Base-by-base conservation (phyloP, 1,140 invertebrate genomes). In the Lasioglossum albipes region DNA sequence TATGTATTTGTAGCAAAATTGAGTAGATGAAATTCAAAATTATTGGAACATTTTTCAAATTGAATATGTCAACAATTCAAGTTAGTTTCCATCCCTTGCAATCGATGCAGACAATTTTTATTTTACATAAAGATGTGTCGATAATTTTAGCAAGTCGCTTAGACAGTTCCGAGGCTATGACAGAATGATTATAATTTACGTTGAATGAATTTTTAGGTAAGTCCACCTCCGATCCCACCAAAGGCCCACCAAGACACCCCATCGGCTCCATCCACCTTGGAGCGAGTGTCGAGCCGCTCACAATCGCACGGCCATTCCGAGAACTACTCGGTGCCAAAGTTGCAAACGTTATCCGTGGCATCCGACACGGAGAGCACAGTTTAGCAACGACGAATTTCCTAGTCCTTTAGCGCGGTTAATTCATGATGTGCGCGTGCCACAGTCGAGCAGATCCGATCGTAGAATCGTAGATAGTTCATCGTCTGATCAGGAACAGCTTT, bases 161-260 rank as follows among this genome's bases (percentile, higher is more conserved):
- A 27, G 27, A 27, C 27, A 27, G 36, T 36, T 36, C 36, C 36
- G 36, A 36, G 5, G 3, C 3, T 36, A 36, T 36, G 36, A 36
- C 1, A 36, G 36, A 36, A 36, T 36, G 36, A 36, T 36, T 36
- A 5, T 36, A 36, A 36, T 36, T 36, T 36, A 81, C 16, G 18
- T n/a, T 87, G 86, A 18, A 36, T 36, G 12, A 49, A 87, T 69
- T 82, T 79, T 49, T 36, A 93, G 89, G 88, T 93, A 54, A 94
- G 93, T 85, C 95, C 94, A 70, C 94, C 94, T 1, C 94, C 94
- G 6, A 95, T 95, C 79, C 94, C 94, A 18, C 94, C 94, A 0
- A 95, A 95, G 89, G 93, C 93, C 6, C 89, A 91, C 80, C 91
- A 94, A 61, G 93, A 92, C n/a, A 88, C 86, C 0, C 92, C 91